A percentile compares a stretch with the other conserved stretches of the same genome.
Conservation (phyloP, 2,113 vertebrate species). For the Montifringilla adamsi region DNA sequence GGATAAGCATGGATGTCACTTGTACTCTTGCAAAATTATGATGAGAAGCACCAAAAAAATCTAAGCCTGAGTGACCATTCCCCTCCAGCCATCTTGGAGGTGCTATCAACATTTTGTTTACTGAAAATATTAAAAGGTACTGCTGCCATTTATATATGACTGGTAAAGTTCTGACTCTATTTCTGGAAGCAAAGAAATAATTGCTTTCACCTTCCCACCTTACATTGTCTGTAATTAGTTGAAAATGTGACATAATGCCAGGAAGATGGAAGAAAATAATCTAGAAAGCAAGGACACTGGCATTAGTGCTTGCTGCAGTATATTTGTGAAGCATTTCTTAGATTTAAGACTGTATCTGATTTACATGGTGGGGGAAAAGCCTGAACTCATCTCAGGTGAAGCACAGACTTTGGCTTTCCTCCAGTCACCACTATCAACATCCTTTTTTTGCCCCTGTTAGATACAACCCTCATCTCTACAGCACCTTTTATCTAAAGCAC, state of each 20-base stretch:
- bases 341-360: not conserved
- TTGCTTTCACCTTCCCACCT: not conserved
- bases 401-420: not conserved
- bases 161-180: not conserved
- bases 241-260: conserved; percentile 11
- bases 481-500: not conserved
- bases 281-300: not conserved
- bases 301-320: not conserved
- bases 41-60: not conserved
- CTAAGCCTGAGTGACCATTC: not conserved
- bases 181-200: conserved; percentile 13
- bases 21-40: not conserved
- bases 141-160: not conserved
- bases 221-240: not conserved
- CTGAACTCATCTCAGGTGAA: not conserved
- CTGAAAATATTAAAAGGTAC: not conserved
- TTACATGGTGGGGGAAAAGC: not conserved
- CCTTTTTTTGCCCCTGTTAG: not conserved
- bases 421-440: not conserved
- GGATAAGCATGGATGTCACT: not conserved
- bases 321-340: not conserved
- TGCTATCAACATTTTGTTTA: not conserved
- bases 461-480: not conserved
- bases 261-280: not conserved
- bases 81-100: not conserved